phyloP scores from a whole-genome alignment of 2,888 invertebrate genomes.

The Drosophila percnosoma region DNA sequence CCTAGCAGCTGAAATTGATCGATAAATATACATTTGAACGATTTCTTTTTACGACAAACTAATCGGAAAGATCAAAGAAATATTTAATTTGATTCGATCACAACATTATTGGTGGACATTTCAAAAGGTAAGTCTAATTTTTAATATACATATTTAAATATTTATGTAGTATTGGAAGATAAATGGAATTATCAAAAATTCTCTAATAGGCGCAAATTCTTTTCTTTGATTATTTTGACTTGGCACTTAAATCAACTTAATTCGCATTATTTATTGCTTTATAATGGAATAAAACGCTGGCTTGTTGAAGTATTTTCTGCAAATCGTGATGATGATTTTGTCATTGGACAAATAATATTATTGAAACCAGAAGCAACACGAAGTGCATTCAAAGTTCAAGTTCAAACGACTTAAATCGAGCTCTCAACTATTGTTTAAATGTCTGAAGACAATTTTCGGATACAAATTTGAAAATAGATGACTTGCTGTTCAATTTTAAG shows the following conservation, averaged over 20 bases:
- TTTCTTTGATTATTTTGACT: background rate
- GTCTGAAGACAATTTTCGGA: background rate
- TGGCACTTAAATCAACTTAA: background rate
- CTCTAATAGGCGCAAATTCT: background rate
- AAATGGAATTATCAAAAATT: background rate
- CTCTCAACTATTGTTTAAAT: background rate
- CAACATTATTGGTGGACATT: background rate
- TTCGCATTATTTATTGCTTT: slow-evolving; percentile 2
- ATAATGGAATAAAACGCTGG: background rate
- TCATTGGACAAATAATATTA: background rate
- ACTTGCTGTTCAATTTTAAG: background rate
- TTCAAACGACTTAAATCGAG: background rate
- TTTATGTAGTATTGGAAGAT: background rate
- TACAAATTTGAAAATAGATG: background rate
- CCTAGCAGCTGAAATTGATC: slow-evolving; percentile 44
- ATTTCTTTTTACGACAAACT: slow-evolving; percentile 1
- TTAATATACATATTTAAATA: background rate
- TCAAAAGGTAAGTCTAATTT: slow-evolving; percentile 33
- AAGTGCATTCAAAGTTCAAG: background rate
- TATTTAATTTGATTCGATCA: slow-evolving; percentile 7
- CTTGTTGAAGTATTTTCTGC: background rate
- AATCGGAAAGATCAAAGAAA: slow-evolving; percentile 6
- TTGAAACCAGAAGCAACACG: background rate
- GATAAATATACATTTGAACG: slow-evolving; percentile 2
- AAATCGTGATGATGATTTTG: background rate